These are phyloP conservation scores for roundworm (Caenorhabditis elegans) DNA, from an alignment of 1,140 invertebrate genomes.

Conservation along the genomic window WBcel235 BX284602.5:8363001-8363500, in stretches of 20 bases:
- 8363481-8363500: not conserved
- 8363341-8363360: not conserved
- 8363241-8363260: not conserved
- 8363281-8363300: not conserved
- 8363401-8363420: not conserved
- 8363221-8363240: not conserved
- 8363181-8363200: not conserved
- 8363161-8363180: no score
- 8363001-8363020: not conserved
- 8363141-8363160: not conserved
- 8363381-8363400: not conserved
- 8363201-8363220: not conserved
- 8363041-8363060: not conserved
- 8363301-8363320: not conserved
- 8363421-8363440: not conserved
- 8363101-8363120: not conserved
- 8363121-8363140: no score
- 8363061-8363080: not conserved
- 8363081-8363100: not conserved
- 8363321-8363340: not conserved
- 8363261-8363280: slow-evolving; percentile 10
- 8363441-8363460: not conserved
- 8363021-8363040: not conserved
- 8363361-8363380: not conserved
- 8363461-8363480: not conserved